Percentiles rank a stretch among this genome's conserved stretches.
phyloP scores from a whole-genome alignment of 2,888 invertebrate species.

The Luffia ferchaultella region DNA sequence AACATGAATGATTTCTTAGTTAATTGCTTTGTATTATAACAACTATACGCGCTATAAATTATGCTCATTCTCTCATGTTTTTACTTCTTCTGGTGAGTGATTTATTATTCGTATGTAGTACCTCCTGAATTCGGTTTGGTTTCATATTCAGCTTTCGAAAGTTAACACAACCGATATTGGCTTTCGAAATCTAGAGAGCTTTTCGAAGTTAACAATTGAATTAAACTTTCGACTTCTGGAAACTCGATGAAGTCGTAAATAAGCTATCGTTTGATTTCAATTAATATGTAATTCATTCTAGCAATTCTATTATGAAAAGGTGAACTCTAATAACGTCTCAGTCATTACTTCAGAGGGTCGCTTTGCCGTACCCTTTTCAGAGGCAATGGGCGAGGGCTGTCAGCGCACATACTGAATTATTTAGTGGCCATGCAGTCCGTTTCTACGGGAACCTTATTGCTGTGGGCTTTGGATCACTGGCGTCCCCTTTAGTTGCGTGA shows the following conservation, averaged over 20 bases:
- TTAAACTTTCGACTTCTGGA: background rate
- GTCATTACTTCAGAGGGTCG: constrained; percentile 28
- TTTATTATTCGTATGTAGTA: background rate
- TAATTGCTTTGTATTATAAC: no score
- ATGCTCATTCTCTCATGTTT: no score
- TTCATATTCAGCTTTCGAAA: background rate
- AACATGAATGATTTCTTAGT: no score
- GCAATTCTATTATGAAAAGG: constrained; percentile 21
- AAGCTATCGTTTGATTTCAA: background rate
- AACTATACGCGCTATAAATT: no score
- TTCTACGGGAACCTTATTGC: constrained; percentile 2
- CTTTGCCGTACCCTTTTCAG: constrained; percentile 38
- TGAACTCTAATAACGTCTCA: constrained; percentile 13
- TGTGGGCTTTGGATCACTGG: background rate
- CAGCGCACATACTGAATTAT: constrained; percentile 39
- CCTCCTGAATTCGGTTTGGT: background rate
- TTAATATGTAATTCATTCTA: constrained; percentile 5
- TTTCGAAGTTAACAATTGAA: background rate
- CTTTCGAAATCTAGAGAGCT: background rate
- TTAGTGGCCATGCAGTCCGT: constrained; percentile 24
- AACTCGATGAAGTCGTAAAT: background rate
- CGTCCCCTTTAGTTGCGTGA: background rate
- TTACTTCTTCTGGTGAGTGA: no score
- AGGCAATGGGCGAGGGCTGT: constrained; percentile 32
- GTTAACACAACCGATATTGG: background rate